Base-by-base conservation (phyloP, 2,113 vertebrate species). In the Eulacestoma nigropectus region DNA sequence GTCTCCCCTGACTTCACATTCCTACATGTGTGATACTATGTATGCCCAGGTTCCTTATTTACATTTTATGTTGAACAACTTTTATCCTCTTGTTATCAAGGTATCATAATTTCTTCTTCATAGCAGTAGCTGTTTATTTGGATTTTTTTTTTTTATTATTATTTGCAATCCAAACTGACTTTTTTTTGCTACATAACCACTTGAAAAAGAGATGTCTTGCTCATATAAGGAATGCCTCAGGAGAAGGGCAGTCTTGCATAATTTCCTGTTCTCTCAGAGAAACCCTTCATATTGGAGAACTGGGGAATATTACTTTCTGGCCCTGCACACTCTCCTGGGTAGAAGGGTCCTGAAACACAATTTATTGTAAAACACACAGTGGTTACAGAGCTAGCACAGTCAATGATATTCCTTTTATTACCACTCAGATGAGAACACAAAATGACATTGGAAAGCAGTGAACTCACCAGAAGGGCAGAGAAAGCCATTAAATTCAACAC, bases 341-440 rank as follows among this genome's bases (percentile, higher is more conserved):
- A 95, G 96, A 96, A 96, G 96, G 97, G 97, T 97, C 97, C 97
- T 92, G 93, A 96, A 97, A 97, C 95, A 95, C 97, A 98, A 98
- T 98, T 98, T 98, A 97, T 97, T 97, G 97, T 97, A 97, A 98
- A 98, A 98, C 96, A 97, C 97, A 98, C 96, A 97, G 97, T 97
- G 97, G 97, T 97, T 97, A 97, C 97, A 92, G 94, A 94, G 89
- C 96, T 94, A 95, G 97, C 92, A 93, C 96, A 97, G 96, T 97
- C 97, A 95, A 98, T 97, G 97, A 98, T 98, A 97, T 94, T 97
- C 97, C 96, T 97, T 98, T 98, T 98, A 98, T 98, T 98, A 97
- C 97, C 96, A 96, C 96, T 98, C 97, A 97, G 97, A 98, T 97
- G 98, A 98, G 98, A 98, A 97, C 97, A 97, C 95, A 97, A 97